phyloP scores from a whole-genome alignment of 2,113 vertebrate genomes.

The Centropristis striata region DNA sequence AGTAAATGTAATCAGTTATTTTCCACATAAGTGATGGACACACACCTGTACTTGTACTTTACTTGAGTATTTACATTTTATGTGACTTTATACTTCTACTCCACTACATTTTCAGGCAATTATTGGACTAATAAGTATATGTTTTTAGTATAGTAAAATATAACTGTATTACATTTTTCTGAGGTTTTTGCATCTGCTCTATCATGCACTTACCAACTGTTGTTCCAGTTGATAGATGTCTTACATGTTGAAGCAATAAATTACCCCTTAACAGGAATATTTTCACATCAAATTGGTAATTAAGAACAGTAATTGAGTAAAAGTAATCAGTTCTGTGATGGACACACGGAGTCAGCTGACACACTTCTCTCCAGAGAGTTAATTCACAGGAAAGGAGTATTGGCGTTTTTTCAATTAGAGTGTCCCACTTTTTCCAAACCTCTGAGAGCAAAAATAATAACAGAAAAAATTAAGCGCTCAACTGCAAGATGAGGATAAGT shows the following conservation, averaged over 20 bases:
- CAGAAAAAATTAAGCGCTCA: conserved; percentile 48
- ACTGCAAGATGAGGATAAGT: conserved; percentile 48
- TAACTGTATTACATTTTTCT: conserved; percentile 36
- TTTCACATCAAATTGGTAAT: too few species aligned
- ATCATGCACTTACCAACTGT: too few species aligned
- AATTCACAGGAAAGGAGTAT: conserved; percentile 15
- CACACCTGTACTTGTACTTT: too few species aligned
- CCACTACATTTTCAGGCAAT: too few species aligned
- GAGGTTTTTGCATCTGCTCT: not conserved
- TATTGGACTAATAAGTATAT: too few species aligned
- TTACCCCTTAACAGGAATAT: not conserved
- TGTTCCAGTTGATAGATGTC: conserved; percentile 7
- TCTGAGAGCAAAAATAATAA: conserved; percentile 54
- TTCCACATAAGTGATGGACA: too few species aligned
- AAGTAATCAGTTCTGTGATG: not conserved
- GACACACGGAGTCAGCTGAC: conserved; percentile 2
- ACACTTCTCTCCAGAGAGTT: conserved; percentile 20
- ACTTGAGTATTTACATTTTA: too few species aligned
- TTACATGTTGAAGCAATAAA: not conserved
- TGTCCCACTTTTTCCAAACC: conserved; percentile 53
- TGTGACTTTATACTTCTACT: too few species aligned
- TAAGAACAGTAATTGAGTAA: not conserved
- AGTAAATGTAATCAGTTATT: too few species aligned
- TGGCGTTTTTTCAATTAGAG: conserved; percentile 54
- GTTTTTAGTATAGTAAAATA: too few species aligned